These are phyloP conservation scores for Drosophila phalerata DNA, from an alignment of 2,888 invertebrate genomes.

Conservation along the genomic window DNA sequence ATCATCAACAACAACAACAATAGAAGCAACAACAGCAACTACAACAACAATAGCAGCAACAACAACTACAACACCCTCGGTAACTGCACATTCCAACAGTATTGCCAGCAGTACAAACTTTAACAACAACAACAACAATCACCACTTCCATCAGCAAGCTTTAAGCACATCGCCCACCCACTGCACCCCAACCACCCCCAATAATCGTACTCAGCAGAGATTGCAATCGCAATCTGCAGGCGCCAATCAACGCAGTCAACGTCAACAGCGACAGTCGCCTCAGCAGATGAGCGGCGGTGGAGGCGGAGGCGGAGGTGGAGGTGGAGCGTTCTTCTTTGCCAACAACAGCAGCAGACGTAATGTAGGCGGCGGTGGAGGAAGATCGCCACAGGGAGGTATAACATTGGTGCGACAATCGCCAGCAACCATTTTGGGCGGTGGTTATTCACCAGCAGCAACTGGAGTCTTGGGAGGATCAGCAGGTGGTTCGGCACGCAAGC, in stretches of 20 bases:
- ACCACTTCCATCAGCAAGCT: conserved; percentile 65
- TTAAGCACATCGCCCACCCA: conserved; percentile 66
- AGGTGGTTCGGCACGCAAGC: conserved; percentile 73
- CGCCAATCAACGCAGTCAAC: conserved; percentile 67
- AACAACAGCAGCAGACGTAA: conserved; percentile 58
- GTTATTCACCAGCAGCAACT: conserved; percentile 52
- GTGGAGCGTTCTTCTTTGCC: conserved; percentile 63
- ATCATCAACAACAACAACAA: conserved; percentile 68
- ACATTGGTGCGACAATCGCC: conserved; percentile 74
- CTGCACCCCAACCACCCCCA: conserved; percentile 54
- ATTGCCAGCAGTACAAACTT: conserved; percentile 85
- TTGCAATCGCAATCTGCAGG: conserved; percentile 69
- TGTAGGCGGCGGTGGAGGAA: conserved; percentile 62
- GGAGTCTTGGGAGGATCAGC: conserved; percentile 27
- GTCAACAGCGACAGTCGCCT: conserved; percentile 72
- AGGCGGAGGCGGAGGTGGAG: conserved; percentile 22
- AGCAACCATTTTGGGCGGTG: conserved; percentile 78
- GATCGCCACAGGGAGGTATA: conserved; percentile 64
- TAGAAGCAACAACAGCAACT: conserved; percentile 43
- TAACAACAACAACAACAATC: conserved; percentile 50
- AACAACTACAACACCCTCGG: conserved; percentile 62
- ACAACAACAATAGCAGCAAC: conserved; percentile 10
- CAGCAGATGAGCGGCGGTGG: conserved; percentile 57
- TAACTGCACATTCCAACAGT: conserved; percentile 85
- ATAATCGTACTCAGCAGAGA: conserved; percentile 63